A percentile compares a stretch with the other conserved stretches of the same genome.
Conservation (phyloP, 1,140 invertebrate genomes). For the Dreissena rostriformis region DNA sequence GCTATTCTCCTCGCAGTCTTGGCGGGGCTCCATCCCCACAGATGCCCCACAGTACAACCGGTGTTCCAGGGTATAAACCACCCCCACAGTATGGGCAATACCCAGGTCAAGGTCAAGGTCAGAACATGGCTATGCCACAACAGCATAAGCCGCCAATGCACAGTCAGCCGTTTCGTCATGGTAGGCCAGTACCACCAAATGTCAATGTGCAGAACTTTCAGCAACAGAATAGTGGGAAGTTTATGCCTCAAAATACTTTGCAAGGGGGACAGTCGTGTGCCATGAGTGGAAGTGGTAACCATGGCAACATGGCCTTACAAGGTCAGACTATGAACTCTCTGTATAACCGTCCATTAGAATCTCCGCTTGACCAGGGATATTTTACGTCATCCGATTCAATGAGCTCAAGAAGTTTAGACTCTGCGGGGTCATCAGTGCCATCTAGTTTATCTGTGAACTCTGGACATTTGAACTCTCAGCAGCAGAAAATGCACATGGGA, state of each 20-base stretch:
- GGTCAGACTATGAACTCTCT: constrained; percentile 47
- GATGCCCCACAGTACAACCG: constrained; percentile 54
- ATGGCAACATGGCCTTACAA: constrained; percentile 48
- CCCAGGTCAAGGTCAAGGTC: constrained; percentile 28
- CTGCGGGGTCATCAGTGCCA: constrained; percentile 68
- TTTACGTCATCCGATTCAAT: constrained; percentile 69
- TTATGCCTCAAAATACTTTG: constrained; percentile 40
- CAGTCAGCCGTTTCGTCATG: constrained; percentile 61
- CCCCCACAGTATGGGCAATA: constrained; percentile 55
- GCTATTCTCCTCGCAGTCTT: constrained; percentile 40
- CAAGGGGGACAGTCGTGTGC: constrained; percentile 62
- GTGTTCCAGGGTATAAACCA: constrained; percentile 33
- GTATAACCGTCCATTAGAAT: constrained; percentile 64
- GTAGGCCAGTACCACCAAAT: constrained; percentile 72
- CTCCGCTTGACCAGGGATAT: constrained; percentile 75
- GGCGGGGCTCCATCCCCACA: constrained; percentile 47
- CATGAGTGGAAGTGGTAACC: constrained; percentile 56
- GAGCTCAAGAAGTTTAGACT: constrained; percentile 71
- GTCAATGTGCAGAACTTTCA: constrained; percentile 76
- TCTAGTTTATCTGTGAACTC: constrained; percentile 54
- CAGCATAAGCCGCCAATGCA: constrained; percentile 31
- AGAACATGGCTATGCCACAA: background rate
- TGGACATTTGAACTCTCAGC: constrained; percentile 25
- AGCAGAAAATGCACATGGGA: constrained; percentile 38
- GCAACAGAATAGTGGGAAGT: constrained; percentile 55